Conservation (phyloP, 2,888 invertebrate genomes). For the Drosophila nr. perissopoda region DNA sequence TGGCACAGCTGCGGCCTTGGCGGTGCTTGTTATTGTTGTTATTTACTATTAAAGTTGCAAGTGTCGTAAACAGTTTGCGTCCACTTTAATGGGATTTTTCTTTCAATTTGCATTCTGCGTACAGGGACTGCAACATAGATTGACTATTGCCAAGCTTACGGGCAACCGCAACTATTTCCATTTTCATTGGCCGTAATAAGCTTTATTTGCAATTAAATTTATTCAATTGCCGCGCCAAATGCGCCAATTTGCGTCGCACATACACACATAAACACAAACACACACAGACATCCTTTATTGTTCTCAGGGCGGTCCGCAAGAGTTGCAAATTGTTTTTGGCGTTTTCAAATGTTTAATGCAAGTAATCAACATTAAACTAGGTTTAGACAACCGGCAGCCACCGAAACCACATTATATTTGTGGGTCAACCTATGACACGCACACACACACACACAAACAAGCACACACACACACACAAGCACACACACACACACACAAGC, state of each 20-base stretch:
- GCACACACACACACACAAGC: conserved; percentile 26
- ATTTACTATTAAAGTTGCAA: conserved; percentile 74
- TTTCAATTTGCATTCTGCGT: conserved; percentile 57
- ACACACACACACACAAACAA: conserved; percentile 7
- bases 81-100: conserved; percentile 39
- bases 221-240: conserved; percentile 70
- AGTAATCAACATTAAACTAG: conserved; percentile 77
- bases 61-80: conserved; percentile 70
- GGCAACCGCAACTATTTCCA: conserved; percentile 40
- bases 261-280: conserved; percentile 17
- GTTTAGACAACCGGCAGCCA: conserved; percentile 60
- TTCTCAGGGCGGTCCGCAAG: conserved; percentile 35
- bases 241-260: conserved; percentile 56
- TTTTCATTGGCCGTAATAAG: conserved; percentile 49
- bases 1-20: conserved; percentile 53
- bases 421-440: conserved; percentile 56
- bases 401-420: conserved; percentile 42
- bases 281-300: conserved; percentile 45
- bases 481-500: neutral
- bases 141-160: conserved; percentile 48
- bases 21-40: conserved; percentile 71
- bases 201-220: conserved; percentile 74
- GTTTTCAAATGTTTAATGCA: conserved; percentile 75
- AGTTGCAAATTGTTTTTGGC: conserved; percentile 47
- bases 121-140: conserved; percentile 38